These are phyloP conservation scores for Megalopta genalis DNA, from an alignment of 1,140 invertebrate species.

Conservation along the genomic window DNA sequence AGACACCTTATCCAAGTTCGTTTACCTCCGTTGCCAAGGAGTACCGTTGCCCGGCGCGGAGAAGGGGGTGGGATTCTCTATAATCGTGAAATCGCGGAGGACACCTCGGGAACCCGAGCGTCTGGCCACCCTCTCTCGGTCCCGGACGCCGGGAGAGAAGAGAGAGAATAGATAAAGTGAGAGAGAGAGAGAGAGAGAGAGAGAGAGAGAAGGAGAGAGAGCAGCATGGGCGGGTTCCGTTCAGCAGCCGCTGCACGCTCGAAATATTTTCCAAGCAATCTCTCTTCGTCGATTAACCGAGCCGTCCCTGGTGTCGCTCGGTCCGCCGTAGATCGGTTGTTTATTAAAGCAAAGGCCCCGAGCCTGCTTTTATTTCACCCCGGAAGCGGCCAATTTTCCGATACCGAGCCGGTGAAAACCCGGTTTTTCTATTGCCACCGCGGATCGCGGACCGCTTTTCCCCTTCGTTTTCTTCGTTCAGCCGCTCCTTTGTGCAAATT, in stretches of 20 bases:
- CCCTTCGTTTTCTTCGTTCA: too few species aligned
- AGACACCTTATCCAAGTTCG: slow-evolving; percentile 40
- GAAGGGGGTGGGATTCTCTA: neutral
- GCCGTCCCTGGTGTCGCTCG: slow-evolving; percentile 1
- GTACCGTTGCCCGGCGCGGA: slow-evolving; percentile 29
- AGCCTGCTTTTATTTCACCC: neutral
- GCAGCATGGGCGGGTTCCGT: neutral
- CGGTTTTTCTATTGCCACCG: too few species aligned
- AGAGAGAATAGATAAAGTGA: too few species aligned
- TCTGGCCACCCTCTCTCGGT: neutral
- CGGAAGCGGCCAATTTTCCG: slow-evolving; percentile 2
- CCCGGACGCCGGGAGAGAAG: too few species aligned
- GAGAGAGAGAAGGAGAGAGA: neutral
- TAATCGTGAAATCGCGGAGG: slow-evolving; percentile 47
- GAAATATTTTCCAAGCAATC: slow-evolving; percentile 41
- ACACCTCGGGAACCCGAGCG: slow-evolving; percentile 9
- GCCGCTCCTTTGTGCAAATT: too few species aligned
- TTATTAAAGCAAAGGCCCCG: slow-evolving; percentile 21
- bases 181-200: too few species aligned
- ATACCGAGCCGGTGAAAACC: neutral
- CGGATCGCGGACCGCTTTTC: too few species aligned
- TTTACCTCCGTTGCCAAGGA: slow-evolving; percentile 41
- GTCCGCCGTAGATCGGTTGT: slow-evolving; percentile 8
- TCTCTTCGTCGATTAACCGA: slow-evolving; percentile 33
- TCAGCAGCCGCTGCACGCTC: slow-evolving; percentile 23